phyloP scores from a whole-genome alignment of 2,113 vertebrate species.

The Collichthys lucidus region DNA sequence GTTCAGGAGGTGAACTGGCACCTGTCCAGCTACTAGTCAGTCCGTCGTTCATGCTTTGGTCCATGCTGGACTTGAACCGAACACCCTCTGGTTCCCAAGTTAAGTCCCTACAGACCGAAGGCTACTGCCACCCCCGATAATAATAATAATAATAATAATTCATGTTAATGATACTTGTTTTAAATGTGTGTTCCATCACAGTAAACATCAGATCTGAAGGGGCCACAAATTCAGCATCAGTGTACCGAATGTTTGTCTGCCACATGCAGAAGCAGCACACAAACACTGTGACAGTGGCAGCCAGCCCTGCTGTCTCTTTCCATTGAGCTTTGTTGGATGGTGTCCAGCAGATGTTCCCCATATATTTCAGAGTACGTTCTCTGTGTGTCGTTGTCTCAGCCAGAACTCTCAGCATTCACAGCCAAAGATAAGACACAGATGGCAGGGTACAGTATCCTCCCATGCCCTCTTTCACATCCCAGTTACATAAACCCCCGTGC shows the following conservation, averaged over 20 bases:
- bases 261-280: background rate
- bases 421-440: constrained; percentile 62
- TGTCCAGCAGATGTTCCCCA: constrained; percentile 42
- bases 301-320: constrained; percentile 3
- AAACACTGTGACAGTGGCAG: background rate
- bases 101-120: too few relatives aligned
- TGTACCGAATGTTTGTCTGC: background rate
- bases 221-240: background rate
- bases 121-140: too few relatives aligned
- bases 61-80: too few relatives aligned
- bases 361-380: constrained; percentile 3
- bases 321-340: constrained; percentile 23
- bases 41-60: too few relatives aligned
- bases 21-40: too few relatives aligned
- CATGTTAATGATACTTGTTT: background rate
- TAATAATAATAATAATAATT: too few relatives aligned
- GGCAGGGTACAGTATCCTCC: constrained; percentile 49
- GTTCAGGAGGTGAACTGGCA: too few relatives aligned
- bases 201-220: background rate
- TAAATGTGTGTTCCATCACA: background rate
- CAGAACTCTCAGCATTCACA: constrained; percentile 40
- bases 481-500: constrained; percentile 51
- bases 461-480: constrained; percentile 47
- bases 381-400: constrained; percentile 1
- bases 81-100: too few relatives aligned